Base-by-base conservation (phyloP, 1,140 invertebrate genomes). In the Telenomus remus region DNA sequence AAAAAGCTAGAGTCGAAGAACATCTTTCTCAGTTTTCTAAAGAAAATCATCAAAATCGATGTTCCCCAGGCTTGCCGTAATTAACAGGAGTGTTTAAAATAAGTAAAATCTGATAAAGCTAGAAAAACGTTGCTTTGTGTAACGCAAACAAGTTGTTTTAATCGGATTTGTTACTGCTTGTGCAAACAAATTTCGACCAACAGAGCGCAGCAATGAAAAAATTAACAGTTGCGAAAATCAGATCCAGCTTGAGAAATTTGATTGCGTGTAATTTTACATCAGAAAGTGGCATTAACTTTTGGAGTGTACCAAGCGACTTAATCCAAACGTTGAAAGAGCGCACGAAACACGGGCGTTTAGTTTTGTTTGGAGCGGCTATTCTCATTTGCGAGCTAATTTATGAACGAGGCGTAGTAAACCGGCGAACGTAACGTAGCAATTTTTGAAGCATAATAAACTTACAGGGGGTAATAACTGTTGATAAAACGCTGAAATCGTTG, bases 391-490 rank as follows among this genome's bases (percentile, higher is more conserved):
- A 63, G 61, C 15, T 57, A 76, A 76, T 70, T 71, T 71, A 61
- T 61, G 61, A 10, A 5, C 54, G 47, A 46, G 55, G 54, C 33
- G 48, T 57, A 64, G 37, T 39, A 37, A 61, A 64, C 49, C 11
- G 47, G 27, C 10, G 54, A 57, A 50, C 37, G 56, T 48, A 59
- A 74, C 37, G 37, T 16, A 44, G 53, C 55, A 47, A 63, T 71
- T 71, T 74, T 74, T 66, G 46, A 57, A 48, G 19, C 70, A 64
- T 73, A 78, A 78, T 70, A 70, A 78, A 74, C 69, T 63, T 37
- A 46, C 48, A 69, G 55, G 19, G 19, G 6, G 6, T 27, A 73
- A 78, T 73, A 73, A 73, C 69, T 70, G 76, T 73, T 78, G 70
- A 78, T 78, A 73, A 73, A 78, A 74, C 35, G 70, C n/a, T 59